Conservation (phyloP, 2,888 invertebrate genomes). For the Lasioglossum morio region DNA sequence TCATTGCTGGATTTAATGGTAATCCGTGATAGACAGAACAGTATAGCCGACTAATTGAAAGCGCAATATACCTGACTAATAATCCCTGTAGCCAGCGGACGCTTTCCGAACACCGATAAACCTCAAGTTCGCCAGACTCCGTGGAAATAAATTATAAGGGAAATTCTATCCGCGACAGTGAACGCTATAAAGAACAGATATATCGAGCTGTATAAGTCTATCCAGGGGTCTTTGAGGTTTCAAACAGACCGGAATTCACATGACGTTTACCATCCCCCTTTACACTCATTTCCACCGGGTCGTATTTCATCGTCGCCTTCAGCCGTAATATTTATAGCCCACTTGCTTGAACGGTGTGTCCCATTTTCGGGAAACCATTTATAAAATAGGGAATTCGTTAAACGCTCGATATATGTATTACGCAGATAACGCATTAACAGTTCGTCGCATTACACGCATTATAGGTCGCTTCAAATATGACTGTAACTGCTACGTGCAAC, state of each 20-base stretch:
- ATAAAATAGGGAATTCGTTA: slow-evolving; percentile 6
- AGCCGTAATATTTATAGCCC: slow-evolving; percentile 34
- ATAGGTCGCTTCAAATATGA: background rate
- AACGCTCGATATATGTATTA: background rate
- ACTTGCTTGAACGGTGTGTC: background rate
- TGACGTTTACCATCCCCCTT: slow-evolving; percentile 38
- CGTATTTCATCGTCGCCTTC: slow-evolving; percentile 44
- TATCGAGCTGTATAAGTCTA: slow-evolving; percentile 32
- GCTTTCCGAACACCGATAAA: background rate
- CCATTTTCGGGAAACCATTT: slow-evolving; percentile 17
- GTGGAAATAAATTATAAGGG: slow-evolving; percentile 2
- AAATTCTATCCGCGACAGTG: background rate
- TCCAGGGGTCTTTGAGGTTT: slow-evolving; percentile 9
- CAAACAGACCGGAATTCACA: slow-evolving; percentile 2
- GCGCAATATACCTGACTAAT: background rate
- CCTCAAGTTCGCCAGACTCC: background rate
- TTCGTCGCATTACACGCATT: background rate
- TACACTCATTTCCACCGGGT: slow-evolving; percentile 28
- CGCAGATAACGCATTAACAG: background rate
- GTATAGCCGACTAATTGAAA: background rate
- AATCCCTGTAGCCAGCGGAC: background rate
- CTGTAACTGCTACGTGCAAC: background rate
- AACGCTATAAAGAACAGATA: background rate
- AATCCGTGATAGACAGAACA: background rate
- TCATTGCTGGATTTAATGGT: background rate